Evolutionary conservation across 2,797 vertebrate genomes (phyloP).

Genomic region (Zalophus californianus): DNA sequence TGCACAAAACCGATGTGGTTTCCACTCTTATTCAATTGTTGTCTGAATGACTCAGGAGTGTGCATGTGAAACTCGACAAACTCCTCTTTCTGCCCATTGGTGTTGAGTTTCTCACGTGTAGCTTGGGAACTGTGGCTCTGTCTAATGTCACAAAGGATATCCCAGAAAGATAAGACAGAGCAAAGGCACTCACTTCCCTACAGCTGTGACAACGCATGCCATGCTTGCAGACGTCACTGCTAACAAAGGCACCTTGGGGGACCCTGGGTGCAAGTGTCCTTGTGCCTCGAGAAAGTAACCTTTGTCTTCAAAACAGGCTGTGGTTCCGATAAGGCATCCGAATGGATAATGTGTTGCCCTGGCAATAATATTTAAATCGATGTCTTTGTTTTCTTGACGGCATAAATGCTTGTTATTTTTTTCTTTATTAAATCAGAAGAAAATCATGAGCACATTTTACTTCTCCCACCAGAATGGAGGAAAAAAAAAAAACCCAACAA

Average conservation of each 20-base stretch:
- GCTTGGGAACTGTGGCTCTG: neutral
- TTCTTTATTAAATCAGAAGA: neutral
- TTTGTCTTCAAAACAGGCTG: neutral
- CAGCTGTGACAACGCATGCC: accelerated
- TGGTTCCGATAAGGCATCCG: neutral
- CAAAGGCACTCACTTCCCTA: accelerated
- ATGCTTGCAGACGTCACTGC: neutral
- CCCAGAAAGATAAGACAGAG: neutral
- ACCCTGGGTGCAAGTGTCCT: neutral
- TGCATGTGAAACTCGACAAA: accelerated
- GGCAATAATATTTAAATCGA: neutral
- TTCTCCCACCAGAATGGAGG: neutral
- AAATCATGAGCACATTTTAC: neutral
- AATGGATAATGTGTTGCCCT: accelerated
- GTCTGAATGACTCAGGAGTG: neutral
- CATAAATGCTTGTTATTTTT: neutral
- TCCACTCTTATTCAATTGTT: accelerated
- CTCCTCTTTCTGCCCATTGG: neutral
- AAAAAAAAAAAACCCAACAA: accelerated
- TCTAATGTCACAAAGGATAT: neutral
- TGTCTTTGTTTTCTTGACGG: neutral
- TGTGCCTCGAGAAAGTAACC: neutral
- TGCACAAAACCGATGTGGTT: neutral
- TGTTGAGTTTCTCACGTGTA: neutral
- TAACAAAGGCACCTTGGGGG: neutral